phyloP scores from a whole-genome alignment of 2,888 invertebrate genomes.

The Uropetala carovei region DNA sequence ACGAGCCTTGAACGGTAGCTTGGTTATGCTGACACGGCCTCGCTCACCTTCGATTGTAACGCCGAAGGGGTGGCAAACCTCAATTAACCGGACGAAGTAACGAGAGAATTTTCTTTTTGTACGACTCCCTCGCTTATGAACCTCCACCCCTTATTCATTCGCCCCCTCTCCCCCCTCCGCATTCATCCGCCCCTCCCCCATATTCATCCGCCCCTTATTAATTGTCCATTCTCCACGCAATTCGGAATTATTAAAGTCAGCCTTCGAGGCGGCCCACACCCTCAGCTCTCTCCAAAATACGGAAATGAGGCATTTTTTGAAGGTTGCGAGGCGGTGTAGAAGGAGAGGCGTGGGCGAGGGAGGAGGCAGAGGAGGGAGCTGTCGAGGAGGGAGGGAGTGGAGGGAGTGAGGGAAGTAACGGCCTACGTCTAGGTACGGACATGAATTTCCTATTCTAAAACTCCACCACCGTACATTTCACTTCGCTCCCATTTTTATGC shows the following conservation, averaged over 20 bases:
- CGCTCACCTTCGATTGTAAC: not conserved
- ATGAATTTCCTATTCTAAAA: too few relatives aligned
- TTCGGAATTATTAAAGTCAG: not conserved
- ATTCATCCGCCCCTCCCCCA: not conserved
- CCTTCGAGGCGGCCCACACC: not conserved
- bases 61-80: not conserved
- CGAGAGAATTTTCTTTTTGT: not conserved
- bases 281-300: not conserved
- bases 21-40: constrained; percentile 15
- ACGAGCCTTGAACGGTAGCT: constrained; percentile 37
- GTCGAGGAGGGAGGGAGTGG: too few relatives aligned
- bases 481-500: not conserved
- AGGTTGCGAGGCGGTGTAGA: not conserved
- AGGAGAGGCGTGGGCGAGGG: not conserved
- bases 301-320: not conserved
- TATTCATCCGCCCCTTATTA: not conserved
- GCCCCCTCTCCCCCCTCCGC: not conserved
- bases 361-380: too few relatives aligned
- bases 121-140: not conserved
- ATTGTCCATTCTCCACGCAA: not conserved
- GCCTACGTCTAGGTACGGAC: too few relatives aligned
- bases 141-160: not conserved
- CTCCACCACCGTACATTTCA: not conserved
- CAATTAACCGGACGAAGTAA: not conserved
- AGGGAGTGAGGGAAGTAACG: too few relatives aligned